Conservation (phyloP, 2,113 vertebrate genomes). For the Gopherus flavomarginatus region DNA sequence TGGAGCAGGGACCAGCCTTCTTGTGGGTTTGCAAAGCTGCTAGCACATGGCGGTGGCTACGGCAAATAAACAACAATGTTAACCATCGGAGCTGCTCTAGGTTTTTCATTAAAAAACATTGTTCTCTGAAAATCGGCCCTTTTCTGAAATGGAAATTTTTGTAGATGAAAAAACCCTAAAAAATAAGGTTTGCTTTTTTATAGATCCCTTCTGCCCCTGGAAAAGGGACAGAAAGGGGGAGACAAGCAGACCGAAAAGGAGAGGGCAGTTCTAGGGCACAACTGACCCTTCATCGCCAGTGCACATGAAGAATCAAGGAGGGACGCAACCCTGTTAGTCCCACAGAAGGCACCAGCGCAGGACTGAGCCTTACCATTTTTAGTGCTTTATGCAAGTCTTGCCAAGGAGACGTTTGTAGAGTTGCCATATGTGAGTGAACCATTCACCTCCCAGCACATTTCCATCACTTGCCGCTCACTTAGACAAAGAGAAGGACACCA, state of each 20-base stretch:
- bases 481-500: neutral
- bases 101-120: neutral
- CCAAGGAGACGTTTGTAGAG: neutral
- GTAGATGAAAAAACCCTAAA: neutral
- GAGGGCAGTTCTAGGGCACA: neutral
- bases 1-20: neutral
- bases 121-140: neutral
- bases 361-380: neutral
- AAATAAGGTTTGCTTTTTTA: neutral
- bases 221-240: neutral
- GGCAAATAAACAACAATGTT: neutral
- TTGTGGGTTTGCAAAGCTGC: neutral
- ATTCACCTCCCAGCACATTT: neutral
- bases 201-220: neutral
- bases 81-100: neutral
- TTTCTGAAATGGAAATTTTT: neutral
- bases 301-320: neutral
- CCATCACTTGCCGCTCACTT: neutral
- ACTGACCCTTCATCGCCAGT: neutral
- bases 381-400: neutral
- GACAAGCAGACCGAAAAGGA: neutral
- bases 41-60: neutral
- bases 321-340: neutral
- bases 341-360: neutral
- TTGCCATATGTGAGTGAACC: neutral